These are phyloP conservation scores for Xestia rhomboidea DNA, from an alignment of 2,888 invertebrate species.

Conservation along the genomic window DNA sequence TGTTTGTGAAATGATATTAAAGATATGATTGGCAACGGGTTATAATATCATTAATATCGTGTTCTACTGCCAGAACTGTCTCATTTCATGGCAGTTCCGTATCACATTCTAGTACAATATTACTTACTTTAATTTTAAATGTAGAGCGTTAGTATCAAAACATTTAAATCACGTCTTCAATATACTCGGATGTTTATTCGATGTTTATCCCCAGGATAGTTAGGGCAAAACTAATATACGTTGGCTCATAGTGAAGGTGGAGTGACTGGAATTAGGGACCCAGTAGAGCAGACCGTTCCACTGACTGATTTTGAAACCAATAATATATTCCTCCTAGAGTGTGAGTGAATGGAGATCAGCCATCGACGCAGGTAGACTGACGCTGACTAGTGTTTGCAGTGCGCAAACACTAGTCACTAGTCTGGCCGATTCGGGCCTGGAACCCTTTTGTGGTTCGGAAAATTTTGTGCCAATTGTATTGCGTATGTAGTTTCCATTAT, in stretches of 20 bases:
- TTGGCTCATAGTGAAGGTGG: not conserved
- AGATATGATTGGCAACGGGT: conserved; percentile 7
- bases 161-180: not conserved
- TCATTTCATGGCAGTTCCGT: conserved; percentile 25
- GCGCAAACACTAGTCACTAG: too few species aligned
- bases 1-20: conserved; percentile 17
- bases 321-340: not conserved
- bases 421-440: not conserved
- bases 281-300: not conserved
- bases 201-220: too few species aligned
- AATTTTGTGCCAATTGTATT: not conserved
- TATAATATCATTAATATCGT: conserved; percentile 28
- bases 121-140: conserved; percentile 16
- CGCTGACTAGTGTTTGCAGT: too few species aligned
- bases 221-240: not conserved
- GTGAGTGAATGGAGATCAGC: not conserved
- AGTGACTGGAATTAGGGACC: not conserved
- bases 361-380: too few species aligned
- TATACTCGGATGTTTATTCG: not conserved
- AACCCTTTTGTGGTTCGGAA: not conserved
- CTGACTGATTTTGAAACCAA: not conserved
- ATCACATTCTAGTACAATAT: conserved; percentile 10
- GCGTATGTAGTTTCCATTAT: not conserved
- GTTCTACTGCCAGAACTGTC: conserved; percentile 20
- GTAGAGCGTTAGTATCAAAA: conserved; percentile 15